A percentile compares a stretch with the other conserved stretches of the same genome.
These are phyloP conservation scores for Sylvilagus bachmani DNA, from an alignment of 2,113 vertebrate species.

Conservation along the genomic window DNA sequence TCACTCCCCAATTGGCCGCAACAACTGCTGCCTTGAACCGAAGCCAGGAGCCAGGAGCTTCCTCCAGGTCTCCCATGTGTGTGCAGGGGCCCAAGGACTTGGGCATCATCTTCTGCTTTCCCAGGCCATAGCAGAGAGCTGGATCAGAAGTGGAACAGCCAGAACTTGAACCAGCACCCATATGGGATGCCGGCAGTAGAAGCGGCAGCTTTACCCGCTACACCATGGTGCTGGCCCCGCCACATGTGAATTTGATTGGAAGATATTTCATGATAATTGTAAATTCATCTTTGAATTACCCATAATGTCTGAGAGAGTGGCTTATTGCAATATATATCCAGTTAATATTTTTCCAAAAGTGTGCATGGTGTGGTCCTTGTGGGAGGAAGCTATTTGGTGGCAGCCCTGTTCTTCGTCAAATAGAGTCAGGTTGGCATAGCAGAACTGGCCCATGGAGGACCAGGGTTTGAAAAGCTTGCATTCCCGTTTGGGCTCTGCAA, in stretches of 20 bases:
- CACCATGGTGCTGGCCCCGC: no score
- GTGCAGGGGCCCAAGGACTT: no score
- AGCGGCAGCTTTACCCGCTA: no score
- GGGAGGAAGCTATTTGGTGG: background rate
- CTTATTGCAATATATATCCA: background rate
- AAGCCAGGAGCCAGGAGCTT: no score
- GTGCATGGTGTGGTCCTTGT: background rate
- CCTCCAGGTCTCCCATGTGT: no score
- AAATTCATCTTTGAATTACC: slow-evolving; percentile 46
- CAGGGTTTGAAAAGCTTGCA: background rate
- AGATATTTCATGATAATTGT: background rate
- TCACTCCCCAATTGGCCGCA: no score
- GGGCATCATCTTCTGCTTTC: no score
- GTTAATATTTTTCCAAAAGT: background rate
- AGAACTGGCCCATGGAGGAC: background rate
- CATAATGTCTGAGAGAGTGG: background rate
- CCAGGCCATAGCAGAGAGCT: no score
- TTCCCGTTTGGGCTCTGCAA: background rate
- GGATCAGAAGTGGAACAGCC: no score
- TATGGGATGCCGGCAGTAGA: no score
- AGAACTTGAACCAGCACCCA: no score
- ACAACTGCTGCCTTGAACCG: no score
- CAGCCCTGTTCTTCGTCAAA: background rate
- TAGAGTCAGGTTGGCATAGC: background rate
- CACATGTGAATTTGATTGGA: slow-evolving; percentile 31